A percentile compares a stretch with the other conserved stretches of the same genome.
These are phyloP conservation scores for Aphrocallistes beatrix DNA, from an alignment of 37 sponge, comb jelly and placozoan genomes.

Conservation along the genomic window DNA sequence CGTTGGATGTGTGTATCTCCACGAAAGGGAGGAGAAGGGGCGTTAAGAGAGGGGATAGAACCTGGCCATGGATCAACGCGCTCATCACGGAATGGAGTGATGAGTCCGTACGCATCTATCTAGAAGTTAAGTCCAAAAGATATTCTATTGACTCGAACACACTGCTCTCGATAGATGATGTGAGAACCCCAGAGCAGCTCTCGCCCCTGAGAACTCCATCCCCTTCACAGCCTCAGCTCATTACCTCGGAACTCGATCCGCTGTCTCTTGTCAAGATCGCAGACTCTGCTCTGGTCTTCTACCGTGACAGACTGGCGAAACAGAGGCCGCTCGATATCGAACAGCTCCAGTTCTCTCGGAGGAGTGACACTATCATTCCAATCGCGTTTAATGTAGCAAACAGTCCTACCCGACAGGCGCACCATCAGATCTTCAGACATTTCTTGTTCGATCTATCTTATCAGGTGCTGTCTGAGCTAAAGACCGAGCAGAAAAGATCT, in stretches of 20 bases:
- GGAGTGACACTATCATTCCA: neutral
- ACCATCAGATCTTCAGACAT: conserved; percentile 6
- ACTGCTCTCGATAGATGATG: neutral
- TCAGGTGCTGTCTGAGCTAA: neutral
- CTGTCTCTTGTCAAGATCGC: neutral
- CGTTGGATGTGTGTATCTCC: neutral
- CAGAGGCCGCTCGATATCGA: conserved; percentile 7
- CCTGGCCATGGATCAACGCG: neutral
- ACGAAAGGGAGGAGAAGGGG: neutral
- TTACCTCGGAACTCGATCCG: neutral
- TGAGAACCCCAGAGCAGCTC: neutral
- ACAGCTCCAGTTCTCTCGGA: conserved; percentile 6
- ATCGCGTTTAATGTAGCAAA: neutral
- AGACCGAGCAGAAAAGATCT: neutral
- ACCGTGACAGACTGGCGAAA: neutral
- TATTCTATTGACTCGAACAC: neutral
- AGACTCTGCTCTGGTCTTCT: neutral
- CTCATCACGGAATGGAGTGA: neutral
- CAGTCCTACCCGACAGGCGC: neutral
- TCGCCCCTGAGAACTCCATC: neutral
- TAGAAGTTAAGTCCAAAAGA: neutral
- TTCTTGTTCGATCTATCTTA: neutral
- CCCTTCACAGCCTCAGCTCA: neutral
- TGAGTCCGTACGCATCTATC: neutral
- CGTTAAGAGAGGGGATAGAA: no score